phyloP scores from a whole-genome alignment of 2,797 vertebrate genomes.

The Neomorphus geoffroyi region DNA sequence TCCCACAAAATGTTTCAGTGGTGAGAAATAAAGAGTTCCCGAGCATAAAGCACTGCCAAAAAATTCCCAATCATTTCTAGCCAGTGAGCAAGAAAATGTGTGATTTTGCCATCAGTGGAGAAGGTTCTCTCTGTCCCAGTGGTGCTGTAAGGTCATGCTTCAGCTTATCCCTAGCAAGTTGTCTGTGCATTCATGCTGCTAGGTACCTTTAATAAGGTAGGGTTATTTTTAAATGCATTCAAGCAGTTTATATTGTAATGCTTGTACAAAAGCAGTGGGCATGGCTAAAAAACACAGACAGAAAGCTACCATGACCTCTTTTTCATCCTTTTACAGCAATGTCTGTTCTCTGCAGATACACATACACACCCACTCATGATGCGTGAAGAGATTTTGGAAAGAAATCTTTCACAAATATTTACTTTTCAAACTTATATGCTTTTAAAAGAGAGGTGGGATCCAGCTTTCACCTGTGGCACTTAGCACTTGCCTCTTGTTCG shows the following conservation, averaged over 20 bases:
- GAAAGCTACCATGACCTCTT: neutral
- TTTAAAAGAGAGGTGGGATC: neutral
- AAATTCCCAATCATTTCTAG: neutral
- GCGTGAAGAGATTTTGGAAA: neutral
- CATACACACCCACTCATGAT: neutral
- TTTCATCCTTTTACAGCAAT: neutral
- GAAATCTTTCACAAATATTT: neutral
- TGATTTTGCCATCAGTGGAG: neutral
- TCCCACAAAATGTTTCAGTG: slow-evolving; percentile 54
- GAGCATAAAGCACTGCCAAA: slow-evolving; percentile 11
- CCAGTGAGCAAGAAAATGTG: neutral
- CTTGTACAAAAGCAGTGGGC: neutral
- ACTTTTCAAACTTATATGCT: neutral
- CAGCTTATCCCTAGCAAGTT: neutral
- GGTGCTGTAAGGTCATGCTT: neutral
- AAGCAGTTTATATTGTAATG: neutral
- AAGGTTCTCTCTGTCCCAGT: neutral
- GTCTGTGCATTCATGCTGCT: neutral
- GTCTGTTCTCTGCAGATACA: neutral
- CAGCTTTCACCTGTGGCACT: neutral
- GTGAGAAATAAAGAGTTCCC: slow-evolving; percentile 53
- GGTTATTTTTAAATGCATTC: neutral
- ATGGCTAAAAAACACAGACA: neutral
- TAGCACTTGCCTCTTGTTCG: neutral
- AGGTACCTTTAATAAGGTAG: neutral